A percentile compares a stretch with the other conserved stretches of the same genome.
Conservation (phyloP, 2,113 vertebrate genomes). For the Triplophysa dalaica region DNA sequence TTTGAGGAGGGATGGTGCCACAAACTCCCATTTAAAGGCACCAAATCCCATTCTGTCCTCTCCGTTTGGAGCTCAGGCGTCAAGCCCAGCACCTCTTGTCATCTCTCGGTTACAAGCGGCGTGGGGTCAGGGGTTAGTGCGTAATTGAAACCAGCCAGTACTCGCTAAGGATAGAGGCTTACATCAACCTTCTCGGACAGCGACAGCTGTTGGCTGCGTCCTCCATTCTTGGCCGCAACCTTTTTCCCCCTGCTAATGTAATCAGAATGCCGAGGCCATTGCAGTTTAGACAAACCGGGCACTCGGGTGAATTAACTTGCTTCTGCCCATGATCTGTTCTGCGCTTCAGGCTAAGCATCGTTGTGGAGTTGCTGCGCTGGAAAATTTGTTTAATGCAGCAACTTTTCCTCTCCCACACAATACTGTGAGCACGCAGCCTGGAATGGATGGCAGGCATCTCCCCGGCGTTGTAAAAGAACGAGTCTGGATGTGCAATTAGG, state of each 20-base stretch:
- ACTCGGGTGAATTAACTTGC: constrained; percentile 44
- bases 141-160: constrained; percentile 70
- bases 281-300: constrained; percentile 23
- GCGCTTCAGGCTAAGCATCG: constrained; percentile 15
- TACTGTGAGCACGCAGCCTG: constrained; percentile 35
- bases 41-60: constrained; percentile 42
- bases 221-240: constrained; percentile 72
- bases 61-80: constrained; percentile 43
- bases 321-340: constrained; percentile 17
- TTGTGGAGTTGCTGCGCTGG: constrained; percentile 25
- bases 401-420: constrained; percentile 45
- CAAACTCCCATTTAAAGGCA: constrained; percentile 47
- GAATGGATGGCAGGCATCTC: constrained; percentile 36
- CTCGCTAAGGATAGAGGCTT: constrained; percentile 67
- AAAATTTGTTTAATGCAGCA: constrained; percentile 39
- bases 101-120: constrained; percentile 40
- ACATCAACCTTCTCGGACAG: constrained; percentile 69
- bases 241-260: constrained; percentile 60
- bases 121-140: constrained; percentile 74
- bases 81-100: constrained; percentile 38
- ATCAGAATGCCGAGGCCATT: constrained; percentile 47
- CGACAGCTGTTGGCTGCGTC: constrained; percentile 78
- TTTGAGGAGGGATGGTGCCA: constrained; percentile 34
- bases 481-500: constrained; percentile 53
- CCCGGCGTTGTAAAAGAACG: constrained; percentile 39